A percentile compares a stretch with the other conserved stretches of the same genome.
Conservation (phyloP, 2,888 invertebrate genomes). For the Acanthosoma haemorrhoidale region DNA sequence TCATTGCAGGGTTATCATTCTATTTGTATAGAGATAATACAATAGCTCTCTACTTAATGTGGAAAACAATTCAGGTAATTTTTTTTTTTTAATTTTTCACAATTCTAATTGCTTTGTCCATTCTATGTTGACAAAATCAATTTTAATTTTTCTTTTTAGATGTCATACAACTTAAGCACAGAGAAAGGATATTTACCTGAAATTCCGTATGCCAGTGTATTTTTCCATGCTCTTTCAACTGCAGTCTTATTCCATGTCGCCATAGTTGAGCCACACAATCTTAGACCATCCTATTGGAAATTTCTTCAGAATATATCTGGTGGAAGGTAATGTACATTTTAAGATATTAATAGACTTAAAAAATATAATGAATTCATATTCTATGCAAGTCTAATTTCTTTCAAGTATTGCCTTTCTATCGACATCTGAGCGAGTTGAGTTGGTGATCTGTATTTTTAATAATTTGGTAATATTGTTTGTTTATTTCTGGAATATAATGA, state of each 20-base stretch:
- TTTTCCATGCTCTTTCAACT: conserved; percentile 71
- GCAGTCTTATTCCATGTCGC: conserved; percentile 72
- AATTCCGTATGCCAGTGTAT: conserved; percentile 62
- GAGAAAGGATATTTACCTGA: conserved; percentile 60
- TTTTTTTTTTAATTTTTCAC: neutral
- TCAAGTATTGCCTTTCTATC: too few species aligned
- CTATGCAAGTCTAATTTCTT: too few species aligned
- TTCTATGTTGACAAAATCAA: too few species aligned
- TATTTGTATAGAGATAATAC: conserved; percentile 68
- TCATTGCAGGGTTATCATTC: conserved; percentile 66
- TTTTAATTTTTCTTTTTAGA: conserved; percentile 52
- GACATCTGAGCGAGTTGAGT: too few species aligned
- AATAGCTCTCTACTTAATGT: conserved; percentile 73
- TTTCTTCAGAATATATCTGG: conserved; percentile 71
- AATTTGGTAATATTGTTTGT: too few species aligned
- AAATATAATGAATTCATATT: conserved; percentile 22
- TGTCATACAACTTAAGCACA: conserved; percentile 66
- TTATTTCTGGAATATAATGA: too few species aligned
- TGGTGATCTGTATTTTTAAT: too few species aligned
- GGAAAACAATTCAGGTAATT: conserved; percentile 73
- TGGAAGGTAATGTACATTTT: conserved; percentile 45
- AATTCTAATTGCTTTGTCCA: neutral
- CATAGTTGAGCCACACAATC: conserved; percentile 68
- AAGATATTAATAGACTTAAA: neutral
- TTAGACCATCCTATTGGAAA: conserved; percentile 77